Evolutionary conservation across 2,113 vertebrate species (phyloP).

Genomic region (Canis aureus): DNA sequence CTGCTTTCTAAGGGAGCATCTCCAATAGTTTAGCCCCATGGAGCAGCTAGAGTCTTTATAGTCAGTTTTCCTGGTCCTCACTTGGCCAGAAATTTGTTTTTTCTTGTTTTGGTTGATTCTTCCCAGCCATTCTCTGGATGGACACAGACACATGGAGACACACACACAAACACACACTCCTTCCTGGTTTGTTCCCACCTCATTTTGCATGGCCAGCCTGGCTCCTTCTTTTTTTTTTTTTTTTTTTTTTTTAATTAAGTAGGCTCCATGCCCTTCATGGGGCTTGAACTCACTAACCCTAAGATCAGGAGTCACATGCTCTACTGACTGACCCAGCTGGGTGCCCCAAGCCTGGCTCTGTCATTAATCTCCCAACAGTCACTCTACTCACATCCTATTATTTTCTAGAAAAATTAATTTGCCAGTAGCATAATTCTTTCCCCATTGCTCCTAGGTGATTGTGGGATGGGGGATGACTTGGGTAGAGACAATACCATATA

Average conservation of each 20-base stretch:
- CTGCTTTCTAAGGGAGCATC: neutral
- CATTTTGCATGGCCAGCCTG: neutral
- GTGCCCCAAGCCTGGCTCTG: neutral
- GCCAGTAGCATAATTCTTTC: neutral
- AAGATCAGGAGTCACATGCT: neutral
- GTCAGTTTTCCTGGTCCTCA: neutral
- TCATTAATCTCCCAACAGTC: neutral
- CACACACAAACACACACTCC: accelerated
- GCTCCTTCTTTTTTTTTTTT: neutral
- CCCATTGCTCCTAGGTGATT: neutral
- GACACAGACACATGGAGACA: too few relatives aligned
- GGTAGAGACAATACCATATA: neutral
- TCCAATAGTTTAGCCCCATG: neutral
- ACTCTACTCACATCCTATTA: neutral
- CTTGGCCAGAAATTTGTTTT: neutral
- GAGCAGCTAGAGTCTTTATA: neutral
- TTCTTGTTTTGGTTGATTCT: neutral
- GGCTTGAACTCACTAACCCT: neutral
- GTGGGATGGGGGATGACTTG: neutral
- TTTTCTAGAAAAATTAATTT: neutral
- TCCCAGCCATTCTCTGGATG: neutral
- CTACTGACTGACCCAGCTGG: neutral
- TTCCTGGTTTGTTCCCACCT: neutral
- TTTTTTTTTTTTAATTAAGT: neutral
- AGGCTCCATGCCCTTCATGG: neutral